These are phyloP conservation scores for Xyrichtys novacula DNA, from an alignment of 2,797 vertebrate genomes.

Conservation along the genomic window DNA sequence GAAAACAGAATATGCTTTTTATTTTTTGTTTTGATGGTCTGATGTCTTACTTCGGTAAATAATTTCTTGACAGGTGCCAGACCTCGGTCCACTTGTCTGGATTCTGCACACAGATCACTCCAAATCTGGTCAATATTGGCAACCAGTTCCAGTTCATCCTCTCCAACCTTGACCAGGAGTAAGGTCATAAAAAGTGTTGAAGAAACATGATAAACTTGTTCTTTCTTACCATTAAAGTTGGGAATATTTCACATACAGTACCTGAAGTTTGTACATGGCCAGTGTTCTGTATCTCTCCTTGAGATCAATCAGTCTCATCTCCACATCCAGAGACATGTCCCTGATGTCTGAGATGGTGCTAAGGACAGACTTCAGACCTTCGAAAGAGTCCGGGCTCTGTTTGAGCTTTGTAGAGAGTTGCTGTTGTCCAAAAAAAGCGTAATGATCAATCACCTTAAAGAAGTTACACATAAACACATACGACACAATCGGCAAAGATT, in stretches of 20 bases:
- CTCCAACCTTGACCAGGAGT: slow-evolving; percentile 78
- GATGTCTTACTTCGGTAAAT: slow-evolving; percentile 87
- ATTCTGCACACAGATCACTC: slow-evolving; percentile 86
- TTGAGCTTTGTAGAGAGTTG: slow-evolving; percentile 81
- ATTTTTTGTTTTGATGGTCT: neutral
- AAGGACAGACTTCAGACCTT: slow-evolving; percentile 91
- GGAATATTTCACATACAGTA: slow-evolving; percentile 69
- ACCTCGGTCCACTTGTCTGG: slow-evolving; percentile 83
- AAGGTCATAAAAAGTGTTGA: neutral
- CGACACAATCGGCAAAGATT: neutral
- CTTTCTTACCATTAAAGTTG: neutral
- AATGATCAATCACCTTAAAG: neutral
- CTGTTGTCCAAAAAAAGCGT: slow-evolving; percentile 73
- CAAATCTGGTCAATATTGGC: slow-evolving; percentile 83
- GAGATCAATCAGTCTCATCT: slow-evolving; percentile 88
- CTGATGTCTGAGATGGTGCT: slow-evolving; percentile 88
- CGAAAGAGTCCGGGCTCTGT: slow-evolving; percentile 84
- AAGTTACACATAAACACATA: slow-evolving; percentile 1
- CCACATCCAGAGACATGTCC: slow-evolving; percentile 88
- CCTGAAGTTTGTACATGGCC: slow-evolving; percentile 87
- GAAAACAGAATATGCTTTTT: neutral
- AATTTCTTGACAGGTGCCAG: slow-evolving; percentile 89
- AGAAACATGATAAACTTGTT: neutral
- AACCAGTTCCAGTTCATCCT: slow-evolving; percentile 84
- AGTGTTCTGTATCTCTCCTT: slow-evolving; percentile 93